Conservation (phyloP, 2,113 vertebrate species). For the Dasypus novemcinctus region DNA sequence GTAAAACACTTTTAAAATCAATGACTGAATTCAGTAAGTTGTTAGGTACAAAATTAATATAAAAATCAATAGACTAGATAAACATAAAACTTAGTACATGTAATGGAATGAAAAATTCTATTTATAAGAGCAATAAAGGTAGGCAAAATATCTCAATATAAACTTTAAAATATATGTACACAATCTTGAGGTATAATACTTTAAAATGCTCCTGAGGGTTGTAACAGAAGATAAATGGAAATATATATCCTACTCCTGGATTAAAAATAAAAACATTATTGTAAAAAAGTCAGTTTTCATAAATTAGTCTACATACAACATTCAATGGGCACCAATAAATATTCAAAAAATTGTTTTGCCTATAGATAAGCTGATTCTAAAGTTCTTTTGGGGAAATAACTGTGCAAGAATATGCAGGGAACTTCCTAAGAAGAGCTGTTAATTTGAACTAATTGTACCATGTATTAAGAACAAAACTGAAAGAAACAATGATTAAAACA, state of each 20-base stretch:
- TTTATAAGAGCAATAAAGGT: background rate
- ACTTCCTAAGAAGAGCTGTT: background rate
- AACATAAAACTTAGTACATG: background rate
- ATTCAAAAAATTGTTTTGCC: background rate
- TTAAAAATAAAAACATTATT: background rate
- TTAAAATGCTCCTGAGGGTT: background rate
- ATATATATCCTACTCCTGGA: background rate
- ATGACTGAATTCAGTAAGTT: background rate
- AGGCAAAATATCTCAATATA: background rate
- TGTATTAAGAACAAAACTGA: background rate
- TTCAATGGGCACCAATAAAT: background rate
- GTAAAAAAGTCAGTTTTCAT: background rate
- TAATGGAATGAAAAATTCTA: background rate
- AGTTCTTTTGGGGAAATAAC: background rate
- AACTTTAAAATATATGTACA: background rate
- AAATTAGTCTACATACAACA: background rate
- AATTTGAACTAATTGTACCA: background rate
- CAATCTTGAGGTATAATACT: background rate
- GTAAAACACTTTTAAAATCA: background rate
- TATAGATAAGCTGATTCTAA: background rate
- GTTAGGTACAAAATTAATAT: background rate
- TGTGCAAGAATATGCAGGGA: background rate
- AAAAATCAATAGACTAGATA: background rate
- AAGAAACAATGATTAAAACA: background rate
- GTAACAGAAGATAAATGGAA: background rate